These are phyloP conservation scores for Spodoptera picta DNA, from an alignment of 2,888 invertebrate species.

Conservation along the genomic window DNA sequence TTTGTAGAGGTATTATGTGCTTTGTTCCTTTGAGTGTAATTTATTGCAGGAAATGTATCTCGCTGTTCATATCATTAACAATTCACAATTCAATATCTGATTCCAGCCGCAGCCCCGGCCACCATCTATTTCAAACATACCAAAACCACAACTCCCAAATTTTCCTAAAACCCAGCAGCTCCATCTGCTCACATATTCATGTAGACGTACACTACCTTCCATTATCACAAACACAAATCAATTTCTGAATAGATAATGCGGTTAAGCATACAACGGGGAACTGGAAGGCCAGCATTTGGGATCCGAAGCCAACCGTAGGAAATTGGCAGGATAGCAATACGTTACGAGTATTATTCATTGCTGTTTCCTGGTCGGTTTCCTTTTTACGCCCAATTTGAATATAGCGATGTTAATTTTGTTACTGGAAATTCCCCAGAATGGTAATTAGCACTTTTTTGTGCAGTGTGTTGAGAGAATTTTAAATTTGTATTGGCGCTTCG, in stretches of 20 bases:
- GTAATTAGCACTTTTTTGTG: slow-evolving; percentile 29
- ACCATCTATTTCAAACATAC: slow-evolving; percentile 1
- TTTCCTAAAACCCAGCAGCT: slow-evolving; percentile 16
- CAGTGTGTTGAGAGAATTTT: slow-evolving; percentile 25
- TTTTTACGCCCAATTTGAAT: slow-evolving; percentile 55
- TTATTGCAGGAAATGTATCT: background rate
- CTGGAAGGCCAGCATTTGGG: slow-evolving; percentile 51
- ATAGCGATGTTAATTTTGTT: slow-evolving; percentile 55
- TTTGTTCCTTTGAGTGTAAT: background rate
- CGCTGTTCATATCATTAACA: background rate
- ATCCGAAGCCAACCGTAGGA: slow-evolving; percentile 61
- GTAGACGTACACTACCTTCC: slow-evolving; percentile 44
- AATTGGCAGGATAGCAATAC: slow-evolving; percentile 67
- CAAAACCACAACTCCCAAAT: slow-evolving; percentile 15
- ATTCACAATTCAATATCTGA: background rate
- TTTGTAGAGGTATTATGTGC: slow-evolving; percentile 4
- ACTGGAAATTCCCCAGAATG: slow-evolving; percentile 35
- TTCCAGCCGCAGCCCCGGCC: slow-evolving; percentile 5
- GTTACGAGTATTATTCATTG: slow-evolving; percentile 67
- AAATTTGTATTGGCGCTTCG: slow-evolving; percentile 21
- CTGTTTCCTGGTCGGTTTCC: slow-evolving; percentile 57
- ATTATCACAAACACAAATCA: slow-evolving; percentile 59
- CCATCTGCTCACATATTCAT: slow-evolving; percentile 43
- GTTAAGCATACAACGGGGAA: slow-evolving; percentile 57
- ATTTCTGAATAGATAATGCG: slow-evolving; percentile 64